Conservation (phyloP, 2,113 vertebrate species). For the Noctilio leporinus region DNA sequence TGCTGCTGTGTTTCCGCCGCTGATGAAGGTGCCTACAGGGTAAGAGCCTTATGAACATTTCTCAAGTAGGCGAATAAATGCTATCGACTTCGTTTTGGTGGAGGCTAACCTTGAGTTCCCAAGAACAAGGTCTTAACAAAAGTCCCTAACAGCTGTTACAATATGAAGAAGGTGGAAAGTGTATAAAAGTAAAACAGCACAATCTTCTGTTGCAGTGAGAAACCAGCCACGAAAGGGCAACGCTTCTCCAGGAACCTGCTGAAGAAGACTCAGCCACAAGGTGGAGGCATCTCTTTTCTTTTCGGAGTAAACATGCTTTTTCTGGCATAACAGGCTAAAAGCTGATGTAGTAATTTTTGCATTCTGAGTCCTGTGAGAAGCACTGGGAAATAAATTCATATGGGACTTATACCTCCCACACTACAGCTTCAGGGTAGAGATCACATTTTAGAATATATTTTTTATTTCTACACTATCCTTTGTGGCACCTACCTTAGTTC, state of each 20-base stretch:
- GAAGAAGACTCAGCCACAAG: constrained; percentile 5
- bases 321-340: background rate
- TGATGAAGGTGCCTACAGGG: background rate
- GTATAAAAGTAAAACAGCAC: background rate
- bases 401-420: background rate
- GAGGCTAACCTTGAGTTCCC: background rate
- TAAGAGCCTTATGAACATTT: background rate
- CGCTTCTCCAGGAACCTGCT: fast-evolving
- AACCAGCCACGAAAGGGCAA: background rate
- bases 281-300: constrained; percentile 3
- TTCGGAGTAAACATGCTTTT: background rate
- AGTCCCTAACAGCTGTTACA: background rate
- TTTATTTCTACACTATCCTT: background rate
- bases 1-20: background rate
- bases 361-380: background rate
- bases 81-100: background rate
- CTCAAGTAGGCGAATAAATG: background rate
- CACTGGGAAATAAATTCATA: background rate
- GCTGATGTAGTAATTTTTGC: background rate
- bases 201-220: background rate
- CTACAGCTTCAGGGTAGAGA: background rate
- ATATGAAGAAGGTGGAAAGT: background rate
- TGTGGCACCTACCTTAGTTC: background rate
- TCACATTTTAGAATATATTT: background rate
- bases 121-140: background rate